Percentiles rank a stretch among this genome's conserved stretches.
Conservation (phyloP, 2,797 vertebrate species). For the Synaphobranchus kaupii region DNA sequence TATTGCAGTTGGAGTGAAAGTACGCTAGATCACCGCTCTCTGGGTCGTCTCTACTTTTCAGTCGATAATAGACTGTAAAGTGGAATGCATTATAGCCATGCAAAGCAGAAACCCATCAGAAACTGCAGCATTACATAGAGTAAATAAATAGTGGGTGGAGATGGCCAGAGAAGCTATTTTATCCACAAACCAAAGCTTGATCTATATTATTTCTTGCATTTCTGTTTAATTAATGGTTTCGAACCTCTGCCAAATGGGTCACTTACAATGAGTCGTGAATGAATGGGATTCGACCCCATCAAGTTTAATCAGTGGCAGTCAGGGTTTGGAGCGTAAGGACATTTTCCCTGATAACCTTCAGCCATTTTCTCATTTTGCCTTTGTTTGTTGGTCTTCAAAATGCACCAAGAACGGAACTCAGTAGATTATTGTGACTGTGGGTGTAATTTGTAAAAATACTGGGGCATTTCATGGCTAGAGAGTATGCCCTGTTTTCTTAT, state of each 20-base stretch:
- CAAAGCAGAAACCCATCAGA: neutral
- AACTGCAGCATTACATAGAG: neutral
- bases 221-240: neutral
- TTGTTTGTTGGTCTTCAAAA: neutral
- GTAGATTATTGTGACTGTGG: neutral
- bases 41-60: neutral
- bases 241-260: neutral
- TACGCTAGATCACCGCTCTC: neutral
- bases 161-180: neutral
- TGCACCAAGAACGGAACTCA: neutral
- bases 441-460: neutral
- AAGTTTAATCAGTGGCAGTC: neutral
- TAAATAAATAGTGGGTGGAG: neutral
- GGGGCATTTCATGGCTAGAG: neutral
- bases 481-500: too few relatives aligned
- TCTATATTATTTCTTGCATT: neutral
- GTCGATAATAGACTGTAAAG: neutral
- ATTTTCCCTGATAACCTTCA: neutral
- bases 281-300: neutral
- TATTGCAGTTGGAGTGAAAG: neutral
- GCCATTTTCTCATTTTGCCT: neutral
- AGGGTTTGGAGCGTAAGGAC: neutral
- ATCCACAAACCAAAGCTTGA: neutral
- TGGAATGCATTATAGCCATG: neutral
- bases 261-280: neutral